phyloP scores from a whole-genome alignment of 2,888 invertebrate species.

The Anoncus sp. region DNA sequence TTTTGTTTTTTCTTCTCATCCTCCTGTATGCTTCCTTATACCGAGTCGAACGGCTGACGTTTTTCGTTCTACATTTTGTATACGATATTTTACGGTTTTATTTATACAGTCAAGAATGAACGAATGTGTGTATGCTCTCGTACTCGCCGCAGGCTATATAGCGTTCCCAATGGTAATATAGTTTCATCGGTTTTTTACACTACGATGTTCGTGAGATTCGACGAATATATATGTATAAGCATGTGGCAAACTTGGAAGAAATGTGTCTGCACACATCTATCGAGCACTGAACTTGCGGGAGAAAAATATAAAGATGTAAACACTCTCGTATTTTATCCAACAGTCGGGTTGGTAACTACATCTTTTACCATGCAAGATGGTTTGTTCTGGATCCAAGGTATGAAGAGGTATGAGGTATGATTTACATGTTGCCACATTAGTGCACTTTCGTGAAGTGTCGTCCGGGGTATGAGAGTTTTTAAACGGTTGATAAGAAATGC shows the following conservation, averaged over 20 bases:
- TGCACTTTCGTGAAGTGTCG: constrained; percentile 14
- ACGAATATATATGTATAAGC: constrained; percentile 3
- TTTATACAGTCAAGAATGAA: constrained; percentile 47
- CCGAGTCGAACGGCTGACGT: constrained; percentile 5
- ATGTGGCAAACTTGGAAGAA: no score
- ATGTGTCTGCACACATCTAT: no score
- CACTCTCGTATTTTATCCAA: no score
- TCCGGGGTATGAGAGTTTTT: constrained; percentile 32
- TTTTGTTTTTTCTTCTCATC: constrained; percentile 22
- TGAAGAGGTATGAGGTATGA: neutral
- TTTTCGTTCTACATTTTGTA: constrained; percentile 26
- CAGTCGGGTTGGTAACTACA: no score
- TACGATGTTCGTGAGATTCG: neutral
- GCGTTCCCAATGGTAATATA: no score
- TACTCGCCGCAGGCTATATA: neutral
- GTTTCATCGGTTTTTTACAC: no score
- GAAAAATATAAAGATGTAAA: no score
- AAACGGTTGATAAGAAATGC: constrained; percentile 58
- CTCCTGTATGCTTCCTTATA: neutral
- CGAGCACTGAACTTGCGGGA: no score
- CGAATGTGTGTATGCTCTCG: no score
- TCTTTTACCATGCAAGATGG: no score
- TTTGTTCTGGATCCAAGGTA: no score
- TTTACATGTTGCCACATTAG: constrained; percentile 4
- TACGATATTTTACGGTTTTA: constrained; percentile 43